Percentiles rank a stretch among this genome's conserved stretches.
Evolutionary conservation across 2,113 vertebrate genomes (phyloP).

Genomic region (Gracilinanus agilis): DNA sequence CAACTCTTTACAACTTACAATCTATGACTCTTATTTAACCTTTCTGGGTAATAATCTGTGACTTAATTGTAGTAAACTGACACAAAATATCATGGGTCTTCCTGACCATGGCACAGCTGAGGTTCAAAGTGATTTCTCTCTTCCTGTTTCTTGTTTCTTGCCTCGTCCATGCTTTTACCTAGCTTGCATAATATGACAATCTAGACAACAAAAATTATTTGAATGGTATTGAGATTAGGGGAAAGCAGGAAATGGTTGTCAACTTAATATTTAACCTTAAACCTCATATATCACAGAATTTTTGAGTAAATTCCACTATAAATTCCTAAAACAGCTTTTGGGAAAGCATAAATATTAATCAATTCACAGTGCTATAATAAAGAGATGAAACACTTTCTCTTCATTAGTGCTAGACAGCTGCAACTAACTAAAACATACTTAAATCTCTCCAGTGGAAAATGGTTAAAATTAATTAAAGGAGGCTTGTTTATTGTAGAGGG

Average conservation of each 20-base stretch:
- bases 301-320: background rate
- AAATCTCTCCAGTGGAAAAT: background rate
- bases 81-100: background rate
- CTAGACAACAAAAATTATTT: background rate
- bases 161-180: background rate
- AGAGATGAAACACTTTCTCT: conserved; percentile 5
- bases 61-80: background rate
- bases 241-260: background rate
- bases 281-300: background rate
- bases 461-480: conserved; percentile 10
- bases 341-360: background rate
- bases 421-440: background rate
- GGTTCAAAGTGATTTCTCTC: background rate
- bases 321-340: background rate
- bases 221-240: background rate
- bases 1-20: background rate
- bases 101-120: background rate
- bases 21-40: background rate
- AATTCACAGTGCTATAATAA: background rate
- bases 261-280: background rate
- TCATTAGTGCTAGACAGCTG: conserved; percentile 1
- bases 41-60: background rate
- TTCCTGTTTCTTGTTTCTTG: background rate
- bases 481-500: background rate
- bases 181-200: background rate